Evolutionary conservation across 35 echinoderm and acorn worm genomes (phyloP), one percentile per base, ranked within the genome.

Genomic region (Patiria miniata): DNA sequence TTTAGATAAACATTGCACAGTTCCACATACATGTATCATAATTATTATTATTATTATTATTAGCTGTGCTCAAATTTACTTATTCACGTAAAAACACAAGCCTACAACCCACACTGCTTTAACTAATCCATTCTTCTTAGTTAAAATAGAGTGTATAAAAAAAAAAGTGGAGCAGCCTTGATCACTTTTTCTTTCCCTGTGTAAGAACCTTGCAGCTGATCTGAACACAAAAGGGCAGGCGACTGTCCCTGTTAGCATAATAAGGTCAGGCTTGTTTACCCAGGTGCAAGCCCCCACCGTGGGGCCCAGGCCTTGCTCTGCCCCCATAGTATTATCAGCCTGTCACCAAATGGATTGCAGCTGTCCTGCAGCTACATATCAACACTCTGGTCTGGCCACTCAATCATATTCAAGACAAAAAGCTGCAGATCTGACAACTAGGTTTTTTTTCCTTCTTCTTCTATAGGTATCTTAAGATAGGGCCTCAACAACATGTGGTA

Each of bases 331-430:
- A 47, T 47, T 73, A 32, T 34, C 65, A 32, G 26, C 19, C 65
- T 73, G 65, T 73, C 65, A 30, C 7, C 29, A 36, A 47, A 73
- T 73, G 65, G 29, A 73, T 14, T 34, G 34, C 65, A 73, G 65
- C 65, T 73, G 65, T 73, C n/a, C 19, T 34, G 7, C 7, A 34
- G 21, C 65, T 28, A 16, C 65, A 73, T 34, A 73, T 73, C 65
- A 73, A 73, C 65, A 73, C 65, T 73, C 65, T 32, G 21, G 26
- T 26, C 65, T 73, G 65, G 26, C 26, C 65, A 73, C 34, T 73
- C 65, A 73, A 73, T 73, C 65, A 73, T 60, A n/a, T 73, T 73
- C 34, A 7, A 23, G 65, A 73, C 65, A 73, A 73, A 73, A 28
- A 36, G 26, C 34, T 28, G 26, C 7, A 73, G n/a, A 73, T 26